phyloP scores from a whole-genome alignment of 2,888 invertebrate genomes.

The Diarsia dahlii region DNA sequence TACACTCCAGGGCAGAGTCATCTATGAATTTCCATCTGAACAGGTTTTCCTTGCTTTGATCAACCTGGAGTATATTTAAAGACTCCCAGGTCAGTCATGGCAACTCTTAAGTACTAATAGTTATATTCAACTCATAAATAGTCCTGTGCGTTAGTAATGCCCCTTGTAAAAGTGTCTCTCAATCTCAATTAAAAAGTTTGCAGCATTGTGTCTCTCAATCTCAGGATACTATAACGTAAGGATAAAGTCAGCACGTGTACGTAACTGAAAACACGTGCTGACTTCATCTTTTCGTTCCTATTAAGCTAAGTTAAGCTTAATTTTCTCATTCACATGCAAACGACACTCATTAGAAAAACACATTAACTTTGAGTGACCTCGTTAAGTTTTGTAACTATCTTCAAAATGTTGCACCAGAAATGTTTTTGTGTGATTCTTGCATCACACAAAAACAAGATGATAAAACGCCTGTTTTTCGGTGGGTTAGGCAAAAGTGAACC shows the following conservation, averaged over 20 bases:
- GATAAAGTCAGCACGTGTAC: not conserved
- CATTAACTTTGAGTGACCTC: slow-evolving; percentile 9
- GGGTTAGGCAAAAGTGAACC: not conserved
- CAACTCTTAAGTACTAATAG: too few species aligned
- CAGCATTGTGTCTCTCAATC: not conserved
- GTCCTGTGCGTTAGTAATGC: too few species aligned
- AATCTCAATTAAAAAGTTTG: too few species aligned
- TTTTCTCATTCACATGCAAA: slow-evolving; percentile 6
- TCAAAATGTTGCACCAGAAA: slow-evolving; percentile 24
- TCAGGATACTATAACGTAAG: not conserved
- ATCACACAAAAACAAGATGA: not conserved
- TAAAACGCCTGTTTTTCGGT: not conserved
- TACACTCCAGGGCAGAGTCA: too few species aligned
- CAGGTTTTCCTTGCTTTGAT: too few species aligned
- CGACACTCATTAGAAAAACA: slow-evolving; percentile 23
- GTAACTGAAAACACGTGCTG: not conserved
- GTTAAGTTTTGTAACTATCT: slow-evolving; percentile 15
- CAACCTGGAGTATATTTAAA: too few species aligned
- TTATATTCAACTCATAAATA: too few species aligned
- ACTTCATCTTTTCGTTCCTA: too few species aligned
- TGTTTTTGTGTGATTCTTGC: too few species aligned
- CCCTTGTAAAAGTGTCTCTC: not conserved
- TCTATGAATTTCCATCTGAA: too few species aligned
- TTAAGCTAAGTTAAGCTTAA: not conserved
- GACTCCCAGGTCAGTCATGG: too few species aligned